A percentile compares a stretch with the other conserved stretches of the same genome.
Conservation (phyloP, 1,140 invertebrate genomes). For the Pararge aegeria region DNA sequence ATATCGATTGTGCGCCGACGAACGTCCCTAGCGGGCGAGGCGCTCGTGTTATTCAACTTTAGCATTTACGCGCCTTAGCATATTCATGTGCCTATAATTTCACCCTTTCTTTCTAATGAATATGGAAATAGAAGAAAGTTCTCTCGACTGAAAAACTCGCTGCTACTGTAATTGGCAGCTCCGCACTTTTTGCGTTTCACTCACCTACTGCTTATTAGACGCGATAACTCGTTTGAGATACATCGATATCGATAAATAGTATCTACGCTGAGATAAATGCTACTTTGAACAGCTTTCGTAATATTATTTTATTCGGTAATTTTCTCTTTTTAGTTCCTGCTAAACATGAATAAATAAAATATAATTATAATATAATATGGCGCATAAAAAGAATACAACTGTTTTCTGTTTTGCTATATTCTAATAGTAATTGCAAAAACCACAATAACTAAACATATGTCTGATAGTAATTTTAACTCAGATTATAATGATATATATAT, state of each 20-base stretch:
- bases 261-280: background rate
- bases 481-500: no score
- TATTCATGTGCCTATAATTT: slow-evolving; percentile 70
- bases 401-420: no score
- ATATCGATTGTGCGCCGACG: background rate
- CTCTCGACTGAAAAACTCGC: slow-evolving; percentile 67
- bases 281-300: background rate
- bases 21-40: background rate
- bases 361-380: no score
- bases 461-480: no score
- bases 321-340: background rate
- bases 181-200: slow-evolving; percentile 44
- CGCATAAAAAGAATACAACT: no score
- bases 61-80: slow-evolving; percentile 67
- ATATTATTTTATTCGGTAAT: background rate
- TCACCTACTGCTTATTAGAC: slow-evolving; percentile 11
- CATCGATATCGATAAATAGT: slow-evolving; percentile 16
- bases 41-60: slow-evolving; percentile 67
- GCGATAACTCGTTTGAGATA: background rate
- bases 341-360: no score
- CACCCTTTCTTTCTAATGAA: slow-evolving; percentile 74
- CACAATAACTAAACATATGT: no score
- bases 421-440: no score
- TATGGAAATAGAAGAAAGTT: slow-evolving; percentile 76
- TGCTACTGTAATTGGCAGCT: slow-evolving; percentile 61